Conservation (phyloP, 2,888 invertebrate species). For the Perdita meconis region DNA sequence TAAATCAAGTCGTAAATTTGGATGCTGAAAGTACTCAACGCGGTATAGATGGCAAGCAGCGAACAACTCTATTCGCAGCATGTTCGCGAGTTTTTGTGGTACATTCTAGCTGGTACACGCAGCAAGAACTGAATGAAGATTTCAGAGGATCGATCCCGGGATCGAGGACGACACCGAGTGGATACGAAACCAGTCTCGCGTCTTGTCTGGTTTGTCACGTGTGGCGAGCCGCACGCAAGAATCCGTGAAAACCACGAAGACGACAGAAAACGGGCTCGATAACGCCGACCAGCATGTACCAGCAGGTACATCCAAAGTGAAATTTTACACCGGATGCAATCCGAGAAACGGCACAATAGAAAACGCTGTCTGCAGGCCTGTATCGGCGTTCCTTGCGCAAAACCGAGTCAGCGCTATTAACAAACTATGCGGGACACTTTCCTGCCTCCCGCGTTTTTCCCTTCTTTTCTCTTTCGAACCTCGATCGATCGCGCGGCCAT, state of each 20-base stretch:
- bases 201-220: slow-evolving; percentile 28
- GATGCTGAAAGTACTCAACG: no score
- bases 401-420: slow-evolving; percentile 50
- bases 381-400: slow-evolving; percentile 50
- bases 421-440: slow-evolving; percentile 65
- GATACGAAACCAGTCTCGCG: slow-evolving; percentile 34
- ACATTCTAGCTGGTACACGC: neutral
- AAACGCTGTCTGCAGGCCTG: slow-evolving; percentile 42
- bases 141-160: neutral
- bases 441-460: slow-evolving; percentile 28
- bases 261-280: slow-evolving; percentile 37
- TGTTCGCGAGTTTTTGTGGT: neutral
- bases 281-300: slow-evolving; percentile 41
- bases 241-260: slow-evolving; percentile 46
- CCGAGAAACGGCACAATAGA: slow-evolving; percentile 57
- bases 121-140: slow-evolving; percentile 30
- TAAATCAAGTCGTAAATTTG: neutral
- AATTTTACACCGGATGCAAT: slow-evolving; percentile 63
- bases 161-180: slow-evolving; percentile 2
- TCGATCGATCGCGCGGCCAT: slow-evolving; percentile 46
- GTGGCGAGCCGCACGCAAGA: slow-evolving; percentile 40
- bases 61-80: slow-evolving; percentile 12
- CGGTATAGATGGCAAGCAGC: neutral
- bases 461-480: slow-evolving; percentile 29
- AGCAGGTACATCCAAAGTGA: slow-evolving; percentile 49